Evolutionary conservation across 2,797 vertebrate genomes (phyloP), one percentile per base, ranked within the genome.

Genomic region (Potorous gilbertii): DNA sequence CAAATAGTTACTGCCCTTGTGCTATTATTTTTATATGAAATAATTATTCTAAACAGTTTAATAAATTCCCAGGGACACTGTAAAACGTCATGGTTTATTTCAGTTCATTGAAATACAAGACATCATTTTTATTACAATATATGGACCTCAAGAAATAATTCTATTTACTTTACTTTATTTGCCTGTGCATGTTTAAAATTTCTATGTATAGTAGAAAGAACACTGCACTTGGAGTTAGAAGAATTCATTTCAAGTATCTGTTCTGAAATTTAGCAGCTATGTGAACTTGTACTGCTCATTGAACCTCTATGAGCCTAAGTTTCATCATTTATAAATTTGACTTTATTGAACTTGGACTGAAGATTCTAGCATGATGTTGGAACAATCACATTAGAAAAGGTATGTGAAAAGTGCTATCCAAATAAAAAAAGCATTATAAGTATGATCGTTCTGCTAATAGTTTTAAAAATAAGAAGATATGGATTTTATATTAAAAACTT

Each of bases 1-100:
- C 97, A 97, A 96, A 97, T 94, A 95, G 95, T 97, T 95, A 89
- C 29, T 93, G 29, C 34, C 59, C 94, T 95, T 93, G 57, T 93
- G 52, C 5, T 81, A 95, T 95, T 96, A 94, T 95, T 96, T 95
- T 95, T 95, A 90, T 14, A 16, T 90, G 91, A 94, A 96, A 92
- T 6, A 95, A 95, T 96, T 92, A 28, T 95, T 95, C 24, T 66
- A 92, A 95, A 96, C 28, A 94, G 4, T 93, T 95, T 89, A 94
- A 55, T 91, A 92, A 97, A 96, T 90, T 40, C 90, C 89, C 90
- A 93, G 89, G 21, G 56, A 95, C n/a, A 96, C 57, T 94, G 94
- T 91, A 2, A 54, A 94, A 54, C 56, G 54, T 92, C 40, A 93
- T 56, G 96, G 95, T 90, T 95, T 94, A 94, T 95, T 97, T 94